phyloP scores from a whole-genome alignment of 2,797 vertebrate genomes.

The Trachops cirrhosus region DNA sequence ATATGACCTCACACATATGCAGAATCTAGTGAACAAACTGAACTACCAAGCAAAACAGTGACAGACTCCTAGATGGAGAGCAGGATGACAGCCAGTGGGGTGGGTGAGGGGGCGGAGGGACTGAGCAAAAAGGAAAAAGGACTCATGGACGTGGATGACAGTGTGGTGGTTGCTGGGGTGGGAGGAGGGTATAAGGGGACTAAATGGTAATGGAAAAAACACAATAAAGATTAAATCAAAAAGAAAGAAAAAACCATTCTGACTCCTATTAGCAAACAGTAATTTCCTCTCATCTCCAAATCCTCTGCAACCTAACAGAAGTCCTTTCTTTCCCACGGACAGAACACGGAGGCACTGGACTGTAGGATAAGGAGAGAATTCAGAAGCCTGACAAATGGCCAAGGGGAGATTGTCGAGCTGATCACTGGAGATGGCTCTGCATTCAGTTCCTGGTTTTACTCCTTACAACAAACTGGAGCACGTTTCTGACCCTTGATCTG shows the following conservation, averaged over 20 bases:
- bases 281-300: background rate
- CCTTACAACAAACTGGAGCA: background rate
- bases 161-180: too few relatives aligned
- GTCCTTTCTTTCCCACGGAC: background rate
- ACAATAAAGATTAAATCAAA: too few relatives aligned
- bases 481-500: background rate
- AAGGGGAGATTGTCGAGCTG: background rate
- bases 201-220: too few relatives aligned
- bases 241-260: background rate
- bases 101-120: too few relatives aligned
- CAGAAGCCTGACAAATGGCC: background rate
- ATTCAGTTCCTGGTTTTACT: background rate
- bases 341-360: background rate
- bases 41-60: too few relatives aligned
- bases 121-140: too few relatives aligned
- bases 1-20: too few relatives aligned
- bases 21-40: too few relatives aligned
- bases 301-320: background rate
- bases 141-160: too few relatives aligned
- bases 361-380: background rate
- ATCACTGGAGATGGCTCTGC: background rate
- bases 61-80: too few relatives aligned
- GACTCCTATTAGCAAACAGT: background rate
- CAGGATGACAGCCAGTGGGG: too few relatives aligned
- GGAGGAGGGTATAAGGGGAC: too few relatives aligned